phyloP scores from a whole-genome alignment of 2,888 invertebrate genomes.

The Nesidiocoris tenuis region DNA sequence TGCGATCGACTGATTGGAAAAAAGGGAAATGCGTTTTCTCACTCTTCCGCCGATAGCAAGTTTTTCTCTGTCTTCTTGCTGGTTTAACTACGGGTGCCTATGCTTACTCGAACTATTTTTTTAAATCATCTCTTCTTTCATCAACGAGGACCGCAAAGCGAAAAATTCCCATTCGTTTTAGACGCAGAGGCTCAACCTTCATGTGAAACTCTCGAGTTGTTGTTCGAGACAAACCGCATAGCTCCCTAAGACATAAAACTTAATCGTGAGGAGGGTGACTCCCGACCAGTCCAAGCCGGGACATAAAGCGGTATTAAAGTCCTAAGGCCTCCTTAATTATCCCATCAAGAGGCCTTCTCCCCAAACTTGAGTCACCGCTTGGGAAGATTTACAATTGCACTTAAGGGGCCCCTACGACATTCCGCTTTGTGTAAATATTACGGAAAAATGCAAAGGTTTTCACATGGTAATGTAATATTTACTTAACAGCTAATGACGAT shows the following conservation, averaged over 20 bases:
- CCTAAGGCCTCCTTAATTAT: conserved; percentile 19
- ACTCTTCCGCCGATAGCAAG: too few species aligned
- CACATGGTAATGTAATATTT: conserved; percentile 8
- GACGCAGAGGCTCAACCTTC: too few species aligned
- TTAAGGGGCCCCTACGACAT: conserved; percentile 1
- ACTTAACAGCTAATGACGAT: conserved; percentile 29
- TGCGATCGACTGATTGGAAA: neutral
- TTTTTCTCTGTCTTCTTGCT: too few species aligned
- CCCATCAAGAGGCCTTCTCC: conserved; percentile 9
- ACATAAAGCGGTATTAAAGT: conserved; percentile 9
- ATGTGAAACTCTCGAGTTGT: too few species aligned
- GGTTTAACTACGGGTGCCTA: too few species aligned
- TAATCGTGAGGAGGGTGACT: conserved; percentile 2
- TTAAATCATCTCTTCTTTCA: too few species aligned
- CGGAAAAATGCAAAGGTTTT: conserved; percentile 15
- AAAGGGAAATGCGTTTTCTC: too few species aligned
- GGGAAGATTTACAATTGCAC: conserved; percentile 25
- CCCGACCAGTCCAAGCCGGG: neutral
- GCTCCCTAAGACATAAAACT: neutral
- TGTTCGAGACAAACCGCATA: neutral
- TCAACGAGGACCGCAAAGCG: too few species aligned
- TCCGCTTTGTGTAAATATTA: neutral
- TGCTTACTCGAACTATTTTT: too few species aligned
- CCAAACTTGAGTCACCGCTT: neutral
- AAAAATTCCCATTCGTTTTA: too few species aligned